Evolutionary conservation across 2,113 vertebrate genomes (phyloP).

Genomic region (Eulemur macaco): DNA sequence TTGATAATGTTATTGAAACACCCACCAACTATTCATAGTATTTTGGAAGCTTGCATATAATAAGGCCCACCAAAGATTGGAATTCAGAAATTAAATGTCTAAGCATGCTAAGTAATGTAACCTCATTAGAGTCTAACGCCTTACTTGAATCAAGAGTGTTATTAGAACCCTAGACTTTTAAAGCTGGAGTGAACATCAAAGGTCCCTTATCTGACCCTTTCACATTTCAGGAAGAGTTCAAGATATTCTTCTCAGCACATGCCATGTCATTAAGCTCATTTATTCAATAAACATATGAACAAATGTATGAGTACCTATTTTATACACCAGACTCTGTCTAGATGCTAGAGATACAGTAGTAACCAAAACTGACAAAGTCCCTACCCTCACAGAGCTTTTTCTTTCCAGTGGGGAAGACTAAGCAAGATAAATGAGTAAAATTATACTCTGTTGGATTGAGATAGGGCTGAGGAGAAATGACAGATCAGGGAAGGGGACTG

Average conservation of each 20-base stretch:
- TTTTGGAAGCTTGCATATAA: background rate
- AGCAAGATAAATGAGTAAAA: background rate
- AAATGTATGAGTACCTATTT: background rate
- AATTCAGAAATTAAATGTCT: conserved; percentile 53
- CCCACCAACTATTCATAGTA: background rate
- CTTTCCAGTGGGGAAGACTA: background rate
- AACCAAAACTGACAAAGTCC: background rate
- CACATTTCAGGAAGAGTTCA: background rate
- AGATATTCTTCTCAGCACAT: background rate
- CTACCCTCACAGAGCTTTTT: background rate
- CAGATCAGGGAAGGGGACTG: background rate
- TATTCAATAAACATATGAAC: background rate
- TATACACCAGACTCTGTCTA: background rate
- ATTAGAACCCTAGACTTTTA: background rate
- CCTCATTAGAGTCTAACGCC: background rate
- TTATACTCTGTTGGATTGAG: background rate
- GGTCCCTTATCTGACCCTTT: background rate
- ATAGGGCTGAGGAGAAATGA: background rate
- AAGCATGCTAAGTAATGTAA: background rate
- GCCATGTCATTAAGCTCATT: background rate
- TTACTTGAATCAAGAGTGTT: background rate
- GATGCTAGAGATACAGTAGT: background rate
- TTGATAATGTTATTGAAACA: conserved; percentile 38
- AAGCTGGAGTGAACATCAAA: background rate
- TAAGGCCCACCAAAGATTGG: background rate